Percentiles rank a stretch among this genome's conserved stretches.
These are phyloP conservation scores for Sinocyclocheilus maitianheensis DNA, from an alignment of 2,113 vertebrate species.

Conservation along the genomic window DNA sequence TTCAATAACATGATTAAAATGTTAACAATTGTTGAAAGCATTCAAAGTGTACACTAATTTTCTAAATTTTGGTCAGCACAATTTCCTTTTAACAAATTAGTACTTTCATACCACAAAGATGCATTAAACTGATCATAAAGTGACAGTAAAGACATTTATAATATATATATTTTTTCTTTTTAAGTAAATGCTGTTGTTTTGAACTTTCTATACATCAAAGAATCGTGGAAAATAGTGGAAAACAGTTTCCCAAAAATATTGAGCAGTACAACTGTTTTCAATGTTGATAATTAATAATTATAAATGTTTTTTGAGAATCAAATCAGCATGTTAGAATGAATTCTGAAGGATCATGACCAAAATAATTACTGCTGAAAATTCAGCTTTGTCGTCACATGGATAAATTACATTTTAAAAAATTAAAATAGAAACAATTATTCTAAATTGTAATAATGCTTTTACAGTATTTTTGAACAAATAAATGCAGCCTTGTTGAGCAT, in stretches of 20 bases:
- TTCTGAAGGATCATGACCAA: background rate
- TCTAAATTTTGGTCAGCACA: no score
- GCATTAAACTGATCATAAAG: background rate
- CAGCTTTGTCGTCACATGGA: background rate
- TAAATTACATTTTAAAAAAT: background rate
- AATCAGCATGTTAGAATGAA: no score
- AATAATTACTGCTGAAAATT: background rate
- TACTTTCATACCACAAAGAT: background rate
- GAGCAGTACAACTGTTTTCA: background rate
- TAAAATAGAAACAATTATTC: background rate
- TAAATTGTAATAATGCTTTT: background rate
- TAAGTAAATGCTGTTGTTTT: background rate
- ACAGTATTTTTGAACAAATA: background rate
- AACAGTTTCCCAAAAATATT: background rate
- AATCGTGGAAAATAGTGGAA: background rate
- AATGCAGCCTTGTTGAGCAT: background rate
- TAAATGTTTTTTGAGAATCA: no score
- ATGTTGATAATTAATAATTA: background rate
- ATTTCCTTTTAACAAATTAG: no score
- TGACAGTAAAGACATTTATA: background rate
- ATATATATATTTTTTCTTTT: background rate
- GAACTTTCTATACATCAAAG: background rate
- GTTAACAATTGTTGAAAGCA: background rate
- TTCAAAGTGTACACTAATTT: background rate
- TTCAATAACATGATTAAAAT: background rate